phyloP scores from a whole-genome alignment of 2,888 invertebrate species.

The Gonocerus acuteangulatus region DNA sequence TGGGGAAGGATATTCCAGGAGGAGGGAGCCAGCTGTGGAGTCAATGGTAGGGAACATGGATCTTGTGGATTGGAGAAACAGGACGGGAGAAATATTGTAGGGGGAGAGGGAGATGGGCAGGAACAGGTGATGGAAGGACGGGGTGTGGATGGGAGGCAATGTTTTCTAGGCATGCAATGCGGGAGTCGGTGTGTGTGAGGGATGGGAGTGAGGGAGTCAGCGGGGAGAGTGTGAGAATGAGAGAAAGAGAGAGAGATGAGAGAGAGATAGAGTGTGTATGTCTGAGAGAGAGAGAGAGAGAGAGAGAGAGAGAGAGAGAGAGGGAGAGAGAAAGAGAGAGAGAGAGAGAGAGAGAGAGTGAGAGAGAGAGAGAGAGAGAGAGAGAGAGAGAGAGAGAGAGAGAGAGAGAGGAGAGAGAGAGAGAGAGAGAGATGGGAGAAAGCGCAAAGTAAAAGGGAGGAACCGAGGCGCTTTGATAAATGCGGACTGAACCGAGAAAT shows the following conservation, averaged over 20 bases:
- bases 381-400: too few species aligned
- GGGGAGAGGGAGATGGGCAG: conserved; percentile 4
- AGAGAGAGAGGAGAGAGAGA: conserved; percentile 3
- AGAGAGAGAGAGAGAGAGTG: too few species aligned
- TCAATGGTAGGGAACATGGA: too few species aligned
- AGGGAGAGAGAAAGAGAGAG: too few species aligned
- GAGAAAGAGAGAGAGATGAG: neutral
- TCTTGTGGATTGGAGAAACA: too few species aligned
- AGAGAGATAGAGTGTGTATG: neutral
- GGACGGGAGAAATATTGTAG: conserved; percentile 6
- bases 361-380: too few species aligned
- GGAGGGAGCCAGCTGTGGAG: too few species aligned
- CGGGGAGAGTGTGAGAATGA: conserved; percentile 4
- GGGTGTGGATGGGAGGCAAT: conserved; percentile 7
- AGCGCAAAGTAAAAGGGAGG: conserved; percentile 2
- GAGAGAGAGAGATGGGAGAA: neutral
- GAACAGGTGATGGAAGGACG: conserved; percentile 5
- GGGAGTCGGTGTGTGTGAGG: neutral
- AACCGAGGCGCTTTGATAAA: neutral
- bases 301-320: neutral
- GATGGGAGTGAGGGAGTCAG: conserved; percentile 7
- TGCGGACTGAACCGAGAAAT: too few species aligned
- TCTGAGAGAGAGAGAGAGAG: conserved; percentile 8
- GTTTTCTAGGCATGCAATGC: neutral
- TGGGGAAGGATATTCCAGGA: too few species aligned